A percentile compares a stretch with the other conserved stretches of the same genome.
phyloP scores from a whole-genome alignment of 92 coral and sea anemone genomes.

The Bergia sp. region DNA sequence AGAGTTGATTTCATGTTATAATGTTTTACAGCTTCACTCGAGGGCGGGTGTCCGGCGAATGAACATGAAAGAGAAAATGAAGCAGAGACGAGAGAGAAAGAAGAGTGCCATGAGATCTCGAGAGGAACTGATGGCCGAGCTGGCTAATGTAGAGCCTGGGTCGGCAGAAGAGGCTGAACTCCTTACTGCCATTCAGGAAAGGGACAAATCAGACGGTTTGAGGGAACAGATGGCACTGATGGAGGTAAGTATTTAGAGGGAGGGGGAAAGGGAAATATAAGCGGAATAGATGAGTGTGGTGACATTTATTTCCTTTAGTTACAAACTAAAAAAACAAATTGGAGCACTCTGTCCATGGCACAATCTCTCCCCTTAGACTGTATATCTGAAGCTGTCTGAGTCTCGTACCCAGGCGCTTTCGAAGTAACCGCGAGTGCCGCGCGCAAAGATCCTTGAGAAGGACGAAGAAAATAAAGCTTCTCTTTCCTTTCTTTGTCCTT shows the following conservation, averaged over 20 bases:
- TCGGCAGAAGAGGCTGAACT: slow-evolving; percentile 86
- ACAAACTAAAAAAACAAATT: too few relatives aligned
- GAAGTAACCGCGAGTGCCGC: too few relatives aligned
- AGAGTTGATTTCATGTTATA: not conserved
- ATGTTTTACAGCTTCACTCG: slow-evolving; percentile 63
- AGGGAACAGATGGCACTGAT: slow-evolving; percentile 67
- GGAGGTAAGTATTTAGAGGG: slow-evolving; percentile 9
- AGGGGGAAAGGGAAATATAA: not conserved
- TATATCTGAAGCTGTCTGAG: too few relatives aligned
- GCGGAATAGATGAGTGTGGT: not conserved
- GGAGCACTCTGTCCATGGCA: too few relatives aligned
- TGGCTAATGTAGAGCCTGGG: slow-evolving; percentile 79
- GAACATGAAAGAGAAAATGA: slow-evolving; percentile 91
- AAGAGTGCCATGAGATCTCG: slow-evolving; percentile 62
- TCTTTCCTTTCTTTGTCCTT: too few relatives aligned
- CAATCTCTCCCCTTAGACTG: too few relatives aligned
- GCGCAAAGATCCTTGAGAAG: too few relatives aligned
- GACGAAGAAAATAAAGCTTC: too few relatives aligned
- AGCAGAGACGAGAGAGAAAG: slow-evolving; percentile 80
- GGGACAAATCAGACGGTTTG: slow-evolving; percentile 66
- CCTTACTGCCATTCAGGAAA: slow-evolving; percentile 67
- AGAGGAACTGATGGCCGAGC: slow-evolving; percentile 82
- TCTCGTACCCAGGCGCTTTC: too few relatives aligned
- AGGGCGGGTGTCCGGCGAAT: slow-evolving; percentile 66
- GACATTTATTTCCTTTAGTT: too few relatives aligned